Evolutionary conservation across 2,797 vertebrate species (phyloP).

Genomic region (Miichthys miiuy): DNA sequence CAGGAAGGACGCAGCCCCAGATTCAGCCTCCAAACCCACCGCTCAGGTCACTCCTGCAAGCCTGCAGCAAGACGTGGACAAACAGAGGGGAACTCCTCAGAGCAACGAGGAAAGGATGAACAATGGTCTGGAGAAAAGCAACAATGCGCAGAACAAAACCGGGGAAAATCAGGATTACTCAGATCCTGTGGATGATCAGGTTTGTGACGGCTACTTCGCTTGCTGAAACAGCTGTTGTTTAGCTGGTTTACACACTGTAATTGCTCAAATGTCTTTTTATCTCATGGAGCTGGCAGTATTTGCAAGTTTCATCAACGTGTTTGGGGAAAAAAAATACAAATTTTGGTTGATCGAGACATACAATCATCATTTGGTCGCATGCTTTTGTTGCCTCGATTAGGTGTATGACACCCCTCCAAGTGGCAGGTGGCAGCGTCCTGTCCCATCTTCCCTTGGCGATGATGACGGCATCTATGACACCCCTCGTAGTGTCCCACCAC

Average conservation of each 20-base stretch:
- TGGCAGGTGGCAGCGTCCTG: constrained; percentile 83
- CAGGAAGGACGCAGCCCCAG: constrained; percentile 75
- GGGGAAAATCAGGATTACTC: constrained; percentile 64
- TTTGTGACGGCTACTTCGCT: constrained; percentile 41
- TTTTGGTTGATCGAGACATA: neutral
- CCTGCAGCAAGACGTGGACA: constrained; percentile 60
- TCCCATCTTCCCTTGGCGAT: constrained; percentile 58
- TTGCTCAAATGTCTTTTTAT: neutral
- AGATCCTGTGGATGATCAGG: constrained; percentile 79
- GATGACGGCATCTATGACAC: constrained; percentile 87
- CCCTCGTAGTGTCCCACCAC: constrained; percentile 81
- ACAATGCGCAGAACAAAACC: constrained; percentile 60
- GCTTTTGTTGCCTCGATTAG: constrained; percentile 67
- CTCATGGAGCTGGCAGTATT: neutral
- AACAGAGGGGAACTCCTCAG: constrained; percentile 42
- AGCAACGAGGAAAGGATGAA: constrained; percentile 57
- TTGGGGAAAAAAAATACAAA: neutral
- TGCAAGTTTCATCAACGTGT: neutral
- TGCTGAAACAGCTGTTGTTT: neutral
- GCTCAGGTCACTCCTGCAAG: constrained; percentile 33
- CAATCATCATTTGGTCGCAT: neutral
- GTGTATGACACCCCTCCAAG: constrained; percentile 92
- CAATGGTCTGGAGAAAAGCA: constrained; percentile 62
- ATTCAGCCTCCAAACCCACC: constrained; percentile 39
- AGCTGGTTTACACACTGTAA: neutral